Percentiles rank a stretch among this genome's conserved stretches.
Evolutionary conservation across 2,113 vertebrate species (phyloP).

Genomic region (Scomber colias): DNA sequence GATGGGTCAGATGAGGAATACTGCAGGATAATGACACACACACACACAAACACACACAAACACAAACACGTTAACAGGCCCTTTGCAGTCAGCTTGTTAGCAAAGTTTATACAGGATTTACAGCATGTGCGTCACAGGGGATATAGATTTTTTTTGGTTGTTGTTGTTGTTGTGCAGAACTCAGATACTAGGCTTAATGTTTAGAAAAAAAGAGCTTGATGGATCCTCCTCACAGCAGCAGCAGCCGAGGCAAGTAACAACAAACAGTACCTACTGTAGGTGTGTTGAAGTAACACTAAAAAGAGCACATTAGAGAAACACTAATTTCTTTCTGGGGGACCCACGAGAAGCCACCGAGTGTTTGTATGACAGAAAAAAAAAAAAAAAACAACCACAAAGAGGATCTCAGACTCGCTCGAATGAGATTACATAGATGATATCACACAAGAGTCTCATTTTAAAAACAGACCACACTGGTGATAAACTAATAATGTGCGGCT

Average conservation of each 20-base stretch:
- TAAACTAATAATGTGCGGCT: neutral
- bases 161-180: neutral
- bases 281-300: conserved; percentile 17
- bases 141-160: conserved; percentile 2
- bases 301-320: neutral
- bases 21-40: conserved; percentile 30
- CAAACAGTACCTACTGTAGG: conserved; percentile 7
- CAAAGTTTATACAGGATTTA: conserved; percentile 35
- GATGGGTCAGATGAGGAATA: conserved; percentile 44
- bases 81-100: conserved; percentile 49
- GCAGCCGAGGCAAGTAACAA: conserved; percentile 28
- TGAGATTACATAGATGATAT: neutral
- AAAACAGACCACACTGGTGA: neutral
- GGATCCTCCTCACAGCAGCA: conserved; percentile 30
- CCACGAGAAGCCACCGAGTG: neutral
- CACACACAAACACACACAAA: neutral
- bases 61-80: neutral
- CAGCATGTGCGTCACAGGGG: conserved; percentile 16
- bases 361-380: neutral
- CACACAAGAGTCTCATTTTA: neutral
- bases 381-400: neutral
- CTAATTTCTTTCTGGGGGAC: conserved; percentile 17
- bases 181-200: conserved; percentile 20
- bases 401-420: neutral
- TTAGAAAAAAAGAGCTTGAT: conserved; percentile 29